phyloP scores from a whole-genome alignment of 2,888 invertebrate genomes.

The Seira sanloemensis region DNA sequence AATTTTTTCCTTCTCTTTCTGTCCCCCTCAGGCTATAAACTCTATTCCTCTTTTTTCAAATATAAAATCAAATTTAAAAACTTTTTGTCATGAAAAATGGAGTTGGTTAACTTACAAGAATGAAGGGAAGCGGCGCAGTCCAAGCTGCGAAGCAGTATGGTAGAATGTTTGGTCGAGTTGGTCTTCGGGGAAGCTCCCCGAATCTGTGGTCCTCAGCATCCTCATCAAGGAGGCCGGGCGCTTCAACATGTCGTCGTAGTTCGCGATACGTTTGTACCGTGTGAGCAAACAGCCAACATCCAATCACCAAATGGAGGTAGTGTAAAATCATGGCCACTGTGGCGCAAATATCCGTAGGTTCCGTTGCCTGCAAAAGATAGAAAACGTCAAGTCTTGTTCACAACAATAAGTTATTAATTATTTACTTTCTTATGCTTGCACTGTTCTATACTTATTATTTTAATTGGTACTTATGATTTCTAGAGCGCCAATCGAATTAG shows the following conservation, averaged over 20 bases:
- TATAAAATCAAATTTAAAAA: constrained; percentile 54
- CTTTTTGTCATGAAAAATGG: constrained; percentile 12
- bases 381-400: no score
- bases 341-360: constrained; percentile 81
- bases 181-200: constrained; percentile 77
- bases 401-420: no score
- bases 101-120: constrained; percentile 79
- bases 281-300: constrained; percentile 81
- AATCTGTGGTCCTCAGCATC: constrained; percentile 75
- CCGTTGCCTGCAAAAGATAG: constrained; percentile 80
- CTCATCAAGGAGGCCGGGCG: constrained; percentile 63
- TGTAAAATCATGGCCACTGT: constrained; percentile 82
- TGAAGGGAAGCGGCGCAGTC: constrained; percentile 81
- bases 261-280: constrained; percentile 81
- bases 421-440: no score
- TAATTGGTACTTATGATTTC: no score
- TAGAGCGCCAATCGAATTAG: no score
- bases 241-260: constrained; percentile 75
- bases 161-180: constrained; percentile 62
- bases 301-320: constrained; percentile 83
- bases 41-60: constrained; percentile 36
- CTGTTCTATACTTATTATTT: no score
- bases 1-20: neutral
- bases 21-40: constrained; percentile 13
- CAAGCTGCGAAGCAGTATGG: constrained; percentile 80